These are phyloP conservation scores for Drosophila nebulosa DNA, from an alignment of 1,140 invertebrate species.

Conservation along the genomic window DNA sequence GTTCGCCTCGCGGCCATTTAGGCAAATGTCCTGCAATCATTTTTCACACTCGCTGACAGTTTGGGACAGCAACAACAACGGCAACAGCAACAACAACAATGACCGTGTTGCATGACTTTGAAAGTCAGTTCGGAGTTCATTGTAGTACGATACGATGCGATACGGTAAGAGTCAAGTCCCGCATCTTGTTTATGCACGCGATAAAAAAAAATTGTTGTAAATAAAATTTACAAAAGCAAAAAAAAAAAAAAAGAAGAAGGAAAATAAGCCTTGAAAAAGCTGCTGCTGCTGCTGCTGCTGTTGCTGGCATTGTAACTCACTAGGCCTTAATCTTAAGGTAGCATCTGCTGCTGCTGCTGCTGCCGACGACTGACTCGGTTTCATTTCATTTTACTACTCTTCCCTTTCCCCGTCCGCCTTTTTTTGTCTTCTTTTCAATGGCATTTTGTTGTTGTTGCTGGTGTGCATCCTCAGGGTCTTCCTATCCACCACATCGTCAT, in stretches of 20 bases:
- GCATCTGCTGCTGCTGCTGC: conserved; percentile 67
- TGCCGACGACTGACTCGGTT: conserved; percentile 40
- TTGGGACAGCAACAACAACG: conserved; percentile 4
- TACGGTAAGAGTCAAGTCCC: conserved; percentile 19
- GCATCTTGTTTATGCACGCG: conserved; percentile 75
- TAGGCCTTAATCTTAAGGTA: conserved; percentile 67
- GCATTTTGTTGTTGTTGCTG: not conserved
- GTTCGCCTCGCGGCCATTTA: conserved; percentile 55
- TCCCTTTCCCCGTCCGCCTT: not conserved
- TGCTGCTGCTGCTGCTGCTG: conserved; percentile 29
- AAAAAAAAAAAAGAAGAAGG: conserved; percentile 18
- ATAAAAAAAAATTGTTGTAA: conserved; percentile 62
- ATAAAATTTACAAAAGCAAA: conserved; percentile 31
- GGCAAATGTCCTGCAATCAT: conserved; percentile 73
- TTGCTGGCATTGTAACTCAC: conserved; percentile 42
- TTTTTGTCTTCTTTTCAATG: not conserved
- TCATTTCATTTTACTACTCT: not conserved
- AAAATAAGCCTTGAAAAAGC: conserved; percentile 57
- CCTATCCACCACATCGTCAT: conserved; percentile 20
- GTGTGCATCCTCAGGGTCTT: conserved; percentile 12
- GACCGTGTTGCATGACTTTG: conserved; percentile 74
- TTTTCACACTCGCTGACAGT: conserved; percentile 58
- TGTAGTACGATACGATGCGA: conserved; percentile 53
- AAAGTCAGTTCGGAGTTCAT: conserved; percentile 64
- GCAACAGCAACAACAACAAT: conserved; percentile 25